Base-by-base conservation (phyloP, 2,797 vertebrate species). In the Sorex maritimensis region DNA sequence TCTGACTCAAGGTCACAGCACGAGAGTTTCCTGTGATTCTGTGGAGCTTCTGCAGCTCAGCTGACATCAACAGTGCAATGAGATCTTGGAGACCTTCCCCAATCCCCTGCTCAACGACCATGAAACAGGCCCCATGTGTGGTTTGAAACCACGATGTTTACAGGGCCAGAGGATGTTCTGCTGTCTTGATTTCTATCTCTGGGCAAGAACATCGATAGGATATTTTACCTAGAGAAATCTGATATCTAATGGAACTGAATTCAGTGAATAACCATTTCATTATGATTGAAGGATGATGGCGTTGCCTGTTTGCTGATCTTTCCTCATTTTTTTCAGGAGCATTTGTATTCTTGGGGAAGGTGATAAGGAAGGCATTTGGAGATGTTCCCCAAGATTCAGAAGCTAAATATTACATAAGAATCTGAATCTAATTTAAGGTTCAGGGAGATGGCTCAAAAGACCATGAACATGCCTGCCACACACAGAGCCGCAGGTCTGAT, bases 1-100 rank as follows among this genome's bases (percentile, higher is more conserved):
- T 90, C 58, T 83, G n/a, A 26, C 68, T 81, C 61, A 68, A 49
- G 88, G 13, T 86, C 58, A 91, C 69, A 90, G 58, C 49, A 3
- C 55, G n/a, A 38, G 6, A 24, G 58, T 86, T 1, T 49, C n/a
- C 26, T 44, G 71, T 14, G 28, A 46, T 90, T 88, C 44, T 44
- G 41, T 46, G 78, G 75, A 81, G 58, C 38, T 88, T 49, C 72
- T 34, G 41, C 46, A 34, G 2, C 24, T 82, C 80, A 41, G 0
- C n/a, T 19, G n/a, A n/a, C 46, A 34, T 74, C 26, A 30, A 58
- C 46, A 93, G 63, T 46, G 21, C 34, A 11, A 23, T 10, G 6
- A 79, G 34, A 44, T 63, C n/a, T 72, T 46, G 72, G 34, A 15
- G 24, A 46, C 17, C 55, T 75, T 24, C 15, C 17, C 11, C 10